Conservation (phyloP, 1,140 invertebrate species). For the Plodia interpunctella region DNA sequence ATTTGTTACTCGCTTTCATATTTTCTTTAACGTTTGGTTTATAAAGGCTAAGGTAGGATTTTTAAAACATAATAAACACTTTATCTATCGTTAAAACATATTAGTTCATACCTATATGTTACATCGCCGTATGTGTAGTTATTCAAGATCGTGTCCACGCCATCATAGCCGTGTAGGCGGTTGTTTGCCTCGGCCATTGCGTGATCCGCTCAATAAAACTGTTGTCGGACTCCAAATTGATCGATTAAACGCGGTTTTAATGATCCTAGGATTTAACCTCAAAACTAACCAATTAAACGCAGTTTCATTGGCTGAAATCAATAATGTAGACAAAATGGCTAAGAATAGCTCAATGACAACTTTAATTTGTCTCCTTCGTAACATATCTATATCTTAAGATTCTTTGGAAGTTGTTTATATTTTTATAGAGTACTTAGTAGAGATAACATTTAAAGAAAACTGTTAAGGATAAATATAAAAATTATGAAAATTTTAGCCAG, state of each 20-base stretch:
- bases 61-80: no score
- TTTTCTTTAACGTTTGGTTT: no score
- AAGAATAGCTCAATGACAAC: not conserved
- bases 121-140: not conserved
- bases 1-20: no score
- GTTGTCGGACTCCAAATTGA: constrained; percentile 52
- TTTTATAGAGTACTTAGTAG: no score
- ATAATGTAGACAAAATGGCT: not conserved
- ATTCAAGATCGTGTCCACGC: not conserved
- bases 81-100: no score
- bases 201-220: constrained; percentile 65
- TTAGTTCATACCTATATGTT: not conserved
- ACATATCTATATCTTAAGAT: no score
- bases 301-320: not conserved
- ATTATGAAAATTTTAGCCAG: no score
- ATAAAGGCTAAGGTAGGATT: no score
- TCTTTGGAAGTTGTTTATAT: no score
- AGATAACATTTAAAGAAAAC: no score
- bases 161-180: constrained; percentile 38
- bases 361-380: no score
- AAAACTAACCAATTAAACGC: not conserved
- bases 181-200: constrained; percentile 69
- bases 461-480: no score
- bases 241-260: constrained; percentile 29
- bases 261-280: not conserved